A percentile compares a stretch with the other conserved stretches of the same genome.
Evolutionary conservation across 2,797 vertebrate genomes (phyloP).

Genomic region (Pangasius sanitwongsei): DNA sequence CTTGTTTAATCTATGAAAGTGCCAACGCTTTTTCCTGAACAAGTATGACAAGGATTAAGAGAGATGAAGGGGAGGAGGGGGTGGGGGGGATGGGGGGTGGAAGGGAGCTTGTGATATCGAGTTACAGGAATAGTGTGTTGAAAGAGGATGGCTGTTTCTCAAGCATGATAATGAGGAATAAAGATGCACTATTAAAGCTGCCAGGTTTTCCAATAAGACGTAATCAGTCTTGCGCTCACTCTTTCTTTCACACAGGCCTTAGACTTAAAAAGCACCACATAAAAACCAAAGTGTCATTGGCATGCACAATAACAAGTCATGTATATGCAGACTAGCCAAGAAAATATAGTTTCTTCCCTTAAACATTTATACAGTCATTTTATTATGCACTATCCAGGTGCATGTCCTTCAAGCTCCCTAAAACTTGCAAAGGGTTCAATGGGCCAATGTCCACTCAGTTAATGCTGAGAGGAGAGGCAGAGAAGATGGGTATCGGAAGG

Average conservation of each 20-base stretch:
- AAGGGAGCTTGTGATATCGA: slow-evolving; percentile 21
- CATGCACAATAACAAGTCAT: not conserved
- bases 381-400: not conserved
- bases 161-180: slow-evolving; percentile 59
- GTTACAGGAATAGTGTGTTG: slow-evolving; percentile 57
- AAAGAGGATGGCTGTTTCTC: slow-evolving; percentile 58
- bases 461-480: not conserved
- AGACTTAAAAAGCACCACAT: not conserved
- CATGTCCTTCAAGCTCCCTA: slow-evolving; percentile 2
- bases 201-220: slow-evolving; percentile 47
- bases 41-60: slow-evolving; percentile 68
- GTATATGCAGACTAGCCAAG: not conserved
- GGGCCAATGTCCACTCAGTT: slow-evolving; percentile 8
- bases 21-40: slow-evolving; percentile 66
- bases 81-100: not conserved
- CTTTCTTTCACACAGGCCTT: slow-evolving; percentile 17
- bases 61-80: slow-evolving; percentile 31
- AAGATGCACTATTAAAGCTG: slow-evolving; percentile 47
- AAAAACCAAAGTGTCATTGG: slow-evolving; percentile 1
- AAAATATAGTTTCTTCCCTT: not conserved
- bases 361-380: not conserved
- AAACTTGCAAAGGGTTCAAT: not conserved
- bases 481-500: no score
- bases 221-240: slow-evolving; percentile 60
- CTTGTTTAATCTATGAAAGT: slow-evolving; percentile 70